These are phyloP conservation scores for Sceliomorpha sp. DNA, from an alignment of 2,888 invertebrate genomes.

Conservation along the genomic window DNA sequence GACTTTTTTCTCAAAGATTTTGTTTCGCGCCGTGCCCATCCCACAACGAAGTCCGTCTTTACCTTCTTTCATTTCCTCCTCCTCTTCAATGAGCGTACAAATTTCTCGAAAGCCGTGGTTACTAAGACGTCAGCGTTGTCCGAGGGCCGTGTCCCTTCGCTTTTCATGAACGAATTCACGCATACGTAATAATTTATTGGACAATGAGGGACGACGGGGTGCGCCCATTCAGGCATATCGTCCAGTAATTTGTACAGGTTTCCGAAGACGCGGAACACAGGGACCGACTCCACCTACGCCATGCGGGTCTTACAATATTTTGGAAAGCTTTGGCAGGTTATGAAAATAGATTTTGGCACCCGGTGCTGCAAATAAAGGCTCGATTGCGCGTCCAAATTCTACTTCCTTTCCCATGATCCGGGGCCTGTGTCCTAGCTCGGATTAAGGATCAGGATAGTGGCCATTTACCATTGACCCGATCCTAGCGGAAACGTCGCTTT, in stretches of 20 bases:
- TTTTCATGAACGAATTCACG: constrained; percentile 40
- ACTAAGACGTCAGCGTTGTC: constrained; percentile 16
- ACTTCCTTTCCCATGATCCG: constrained; percentile 56
- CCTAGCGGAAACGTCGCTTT: background rate
- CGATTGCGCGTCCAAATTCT: constrained; percentile 37
- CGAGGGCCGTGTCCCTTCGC: constrained; percentile 34
- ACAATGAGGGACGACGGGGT: constrained; percentile 62
- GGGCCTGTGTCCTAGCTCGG: constrained; percentile 6
- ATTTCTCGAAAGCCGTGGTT: constrained; percentile 16
- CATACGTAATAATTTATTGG: constrained; percentile 67
- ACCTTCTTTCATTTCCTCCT: no score
- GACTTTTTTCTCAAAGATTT: constrained; percentile 37
- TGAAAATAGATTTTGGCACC: constrained; percentile 53
- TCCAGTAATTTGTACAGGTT: constrained; percentile 53
- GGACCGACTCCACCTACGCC: constrained; percentile 27
- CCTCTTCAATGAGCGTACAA: constrained; percentile 5
- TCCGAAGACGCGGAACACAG: constrained; percentile 17
- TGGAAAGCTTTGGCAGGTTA: constrained; percentile 50
- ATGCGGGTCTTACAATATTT: constrained; percentile 45
- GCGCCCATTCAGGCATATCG: constrained; percentile 55
- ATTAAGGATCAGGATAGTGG: background rate
- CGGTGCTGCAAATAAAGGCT: constrained; percentile 38
- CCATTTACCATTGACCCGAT: background rate
- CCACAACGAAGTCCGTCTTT: no score
- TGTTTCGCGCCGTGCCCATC: constrained; percentile 8